Evolutionary conservation across 1,140 invertebrate species (phyloP).

Genomic region (Drosophila ogumai): DNA sequence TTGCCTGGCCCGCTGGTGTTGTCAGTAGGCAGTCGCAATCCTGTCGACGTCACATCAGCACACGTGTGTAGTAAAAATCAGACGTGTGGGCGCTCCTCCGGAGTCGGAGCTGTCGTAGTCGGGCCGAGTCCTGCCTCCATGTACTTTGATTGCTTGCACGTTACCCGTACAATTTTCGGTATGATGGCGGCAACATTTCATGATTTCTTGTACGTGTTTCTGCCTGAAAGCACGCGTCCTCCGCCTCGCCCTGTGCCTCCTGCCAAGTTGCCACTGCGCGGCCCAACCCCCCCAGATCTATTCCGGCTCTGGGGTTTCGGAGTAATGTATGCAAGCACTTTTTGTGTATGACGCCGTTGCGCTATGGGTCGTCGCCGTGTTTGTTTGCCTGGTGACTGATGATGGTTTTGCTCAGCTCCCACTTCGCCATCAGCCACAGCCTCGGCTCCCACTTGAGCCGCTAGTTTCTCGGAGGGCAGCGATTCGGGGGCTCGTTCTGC

Average conservation of each 20-base stretch:
- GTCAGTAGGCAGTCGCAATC: slow-evolving; percentile 61
- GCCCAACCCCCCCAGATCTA: slow-evolving; percentile 13
- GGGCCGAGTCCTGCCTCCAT: slow-evolving; percentile 48
- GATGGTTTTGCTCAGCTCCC: slow-evolving; percentile 45
- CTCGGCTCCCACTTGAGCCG: neutral
- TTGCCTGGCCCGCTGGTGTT: slow-evolving; percentile 38
- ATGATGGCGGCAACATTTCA: slow-evolving; percentile 84
- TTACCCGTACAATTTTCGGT: slow-evolving; percentile 83
- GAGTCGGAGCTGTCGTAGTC: slow-evolving; percentile 11
- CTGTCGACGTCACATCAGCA: slow-evolving; percentile 78
- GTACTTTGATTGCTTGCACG: slow-evolving; percentile 82
- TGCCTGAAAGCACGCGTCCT: slow-evolving; percentile 64
- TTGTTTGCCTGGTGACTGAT: slow-evolving; percentile 77
- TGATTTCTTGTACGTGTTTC: slow-evolving; percentile 83
- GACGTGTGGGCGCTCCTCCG: slow-evolving; percentile 56
- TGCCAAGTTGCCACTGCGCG: slow-evolving; percentile 11
- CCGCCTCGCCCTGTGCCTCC: neutral
- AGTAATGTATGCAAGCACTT: slow-evolving; percentile 64
- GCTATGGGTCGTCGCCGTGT: slow-evolving; percentile 41
- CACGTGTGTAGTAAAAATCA: slow-evolving; percentile 83
- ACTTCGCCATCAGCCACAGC: neutral
- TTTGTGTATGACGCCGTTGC: slow-evolving; percentile 46
- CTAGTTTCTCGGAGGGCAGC: slow-evolving; percentile 11
- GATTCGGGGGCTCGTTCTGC: slow-evolving; percentile 18
- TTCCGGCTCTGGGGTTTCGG: slow-evolving; percentile 11